These are phyloP conservation scores for Myiotriccus ornatus DNA, from an alignment of 2,797 vertebrate species.

Conservation along the genomic window DNA sequence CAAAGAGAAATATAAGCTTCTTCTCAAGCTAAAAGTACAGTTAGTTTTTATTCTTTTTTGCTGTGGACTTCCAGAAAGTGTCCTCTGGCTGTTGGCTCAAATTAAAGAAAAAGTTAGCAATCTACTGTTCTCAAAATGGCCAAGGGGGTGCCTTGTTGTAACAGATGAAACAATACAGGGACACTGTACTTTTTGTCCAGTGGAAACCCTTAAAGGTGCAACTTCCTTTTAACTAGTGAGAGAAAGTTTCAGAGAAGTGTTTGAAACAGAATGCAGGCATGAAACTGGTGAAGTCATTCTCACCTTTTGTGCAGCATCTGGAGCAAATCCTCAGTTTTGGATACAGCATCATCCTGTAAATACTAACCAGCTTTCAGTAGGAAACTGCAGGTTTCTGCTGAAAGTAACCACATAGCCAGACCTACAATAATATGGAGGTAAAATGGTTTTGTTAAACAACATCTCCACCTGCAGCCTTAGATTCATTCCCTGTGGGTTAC, in stretches of 20 bases:
- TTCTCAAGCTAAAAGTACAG: neutral
- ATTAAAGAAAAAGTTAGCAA: neutral
- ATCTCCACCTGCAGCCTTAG: neutral
- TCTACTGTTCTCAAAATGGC: neutral
- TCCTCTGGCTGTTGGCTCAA: neutral
- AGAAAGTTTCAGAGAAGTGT: neutral
- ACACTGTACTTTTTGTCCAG: neutral
- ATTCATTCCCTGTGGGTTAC: neutral
- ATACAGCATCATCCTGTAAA: neutral
- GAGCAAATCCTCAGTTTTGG: neutral
- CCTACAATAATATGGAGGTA: neutral
- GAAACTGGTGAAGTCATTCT: neutral
- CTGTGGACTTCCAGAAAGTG: neutral
- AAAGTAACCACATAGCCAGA: neutral
- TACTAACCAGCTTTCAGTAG: neutral
- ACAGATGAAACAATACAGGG: neutral
- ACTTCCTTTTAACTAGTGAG: neutral
- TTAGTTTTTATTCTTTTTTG: neutral
- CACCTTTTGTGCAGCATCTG: accelerated
- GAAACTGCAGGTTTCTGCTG: neutral
- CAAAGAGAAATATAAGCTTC: neutral
- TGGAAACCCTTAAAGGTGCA: neutral
- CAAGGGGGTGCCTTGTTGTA: accelerated
- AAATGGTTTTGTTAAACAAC: neutral
- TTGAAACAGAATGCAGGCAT: neutral